Evolutionary conservation across 2,113 vertebrate genomes (phyloP), one percentile per base, ranked within the genome.

Genomic region (Hippocampus mohnikei): DNA sequence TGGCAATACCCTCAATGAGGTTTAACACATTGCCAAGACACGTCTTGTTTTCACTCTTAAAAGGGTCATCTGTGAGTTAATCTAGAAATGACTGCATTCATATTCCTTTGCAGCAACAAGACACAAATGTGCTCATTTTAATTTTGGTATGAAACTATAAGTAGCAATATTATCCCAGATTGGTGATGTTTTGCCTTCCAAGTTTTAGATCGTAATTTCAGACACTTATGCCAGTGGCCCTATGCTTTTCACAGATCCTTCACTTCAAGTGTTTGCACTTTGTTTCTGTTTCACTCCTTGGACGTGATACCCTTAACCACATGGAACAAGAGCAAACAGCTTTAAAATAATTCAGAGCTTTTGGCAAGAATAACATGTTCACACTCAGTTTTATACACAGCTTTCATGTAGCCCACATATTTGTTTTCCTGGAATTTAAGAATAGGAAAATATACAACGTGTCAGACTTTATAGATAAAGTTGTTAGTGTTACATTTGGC

Each of bases 1-100:
- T 81, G 75, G 75, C 85, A 80, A 71, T 89, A 85, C 87, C 84
- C 82, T 91, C 90, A 85, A 90, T 85, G 81, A 76, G 80, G 64
- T 88, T 83, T 78, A 12, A 60, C 58, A 33, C 13, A 16, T 66
- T 78, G 80, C 74, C 76, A 78, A 69, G 66, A 27, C 58, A 66
- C 83, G 80, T 77, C 88, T 85, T 81, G 74, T 88, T 86, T 87
- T 84, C 66, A 83, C 73, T 76, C 67, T 69, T 61, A 56, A 74
- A 71, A 74, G 84, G 81, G 72, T 84, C 74, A 59, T 67, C 29
- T 66, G 59, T 9, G 3, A 21, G 62, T 61, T 63, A 53, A 74
- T 46, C 65, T 3, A 65, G 62, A 29, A 58, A 55, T 6, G 15
- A 59, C 60, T 29, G 6, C 42, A 23, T 44, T 44, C 63, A 41